Base-by-base conservation (phyloP, 2,113 vertebrate genomes). In the Cromileptes altivelis region DNA sequence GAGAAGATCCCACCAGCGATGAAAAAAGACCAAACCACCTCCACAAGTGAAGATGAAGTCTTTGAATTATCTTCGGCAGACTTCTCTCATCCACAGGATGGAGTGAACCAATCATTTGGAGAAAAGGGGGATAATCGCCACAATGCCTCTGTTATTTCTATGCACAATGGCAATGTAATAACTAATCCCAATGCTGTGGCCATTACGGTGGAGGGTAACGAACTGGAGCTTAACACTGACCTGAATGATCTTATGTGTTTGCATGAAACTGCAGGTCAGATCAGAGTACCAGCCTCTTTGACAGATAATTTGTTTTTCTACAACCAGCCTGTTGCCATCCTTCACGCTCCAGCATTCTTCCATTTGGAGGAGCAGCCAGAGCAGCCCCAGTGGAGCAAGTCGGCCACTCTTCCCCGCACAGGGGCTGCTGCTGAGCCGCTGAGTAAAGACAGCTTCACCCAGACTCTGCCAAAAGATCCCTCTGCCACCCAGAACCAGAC, bases 1-100 rank as follows among this genome's bases (percentile, higher is more conserved):
- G 96, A 93, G 78, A 93, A 87, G 55, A 93, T 90, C 78, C 93
- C 91, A 55, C 93, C 95, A 13, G 87, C 91, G 63, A 91, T 93
- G 15, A 97, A 90, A 75, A 97, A 94, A 85, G 97, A 98, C 86
- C 97, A 97, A 90, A 97, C 95, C 77, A 98, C 97, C 0, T 97
- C 96, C 62, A 98, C 96, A 4, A 94, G 92, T 80, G 95, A 96
- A 57, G 93, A 95, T 25, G 95, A 95, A 57, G 94, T 94, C 77
- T 93, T 94, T 40, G 91, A 94, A 11, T 89, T 14, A 25, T 89
- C 89, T 70, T 92, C 93, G 78, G 94, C 92, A 72, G 93, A 81
- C 45, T 62, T 89, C 21, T 53, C 89, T 42, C 94, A 85, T 33
- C 70, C 60, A 30, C 94, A 95, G 17, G 94, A 94, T 15, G 94